A percentile compares a stretch with the other conserved stretches of the same genome.
These are phyloP conservation scores for Plagodis pulveraria DNA, from an alignment of 2,888 invertebrate genomes.

Conservation along the genomic window DNA sequence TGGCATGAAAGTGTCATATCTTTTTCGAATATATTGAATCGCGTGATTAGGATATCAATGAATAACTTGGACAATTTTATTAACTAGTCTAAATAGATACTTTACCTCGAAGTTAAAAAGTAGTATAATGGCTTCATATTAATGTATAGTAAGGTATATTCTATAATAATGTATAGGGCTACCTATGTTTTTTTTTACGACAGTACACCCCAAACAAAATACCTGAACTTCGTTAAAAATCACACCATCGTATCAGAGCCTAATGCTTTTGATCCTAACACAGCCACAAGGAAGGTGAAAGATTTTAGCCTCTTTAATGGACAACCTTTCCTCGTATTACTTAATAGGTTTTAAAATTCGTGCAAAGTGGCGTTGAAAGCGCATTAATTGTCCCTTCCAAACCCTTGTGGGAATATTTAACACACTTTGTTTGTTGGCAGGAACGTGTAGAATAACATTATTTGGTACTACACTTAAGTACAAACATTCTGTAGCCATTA, in stretches of 20 bases:
- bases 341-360: slow-evolving; percentile 63
- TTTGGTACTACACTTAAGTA: background rate
- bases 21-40: too few species aligned
- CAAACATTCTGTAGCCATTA: background rate
- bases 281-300: slow-evolving; percentile 53
- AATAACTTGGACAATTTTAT: too few species aligned
- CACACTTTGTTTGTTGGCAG: slow-evolving; percentile 27
- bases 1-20: too few species aligned
- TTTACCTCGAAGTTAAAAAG: too few species aligned
- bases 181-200: too few species aligned
- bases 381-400: slow-evolving; percentile 39
- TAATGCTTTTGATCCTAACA: slow-evolving; percentile 35
- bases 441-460: slow-evolving; percentile 17
- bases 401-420: slow-evolving; percentile 27
- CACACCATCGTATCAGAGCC: slow-evolving; percentile 13
- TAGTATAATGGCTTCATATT: too few species aligned
- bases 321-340: slow-evolving; percentile 67
- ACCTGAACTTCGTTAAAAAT: background rate
- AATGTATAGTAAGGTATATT: too few species aligned
- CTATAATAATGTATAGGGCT: too few species aligned
- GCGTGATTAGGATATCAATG: too few species aligned
- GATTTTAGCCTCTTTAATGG: slow-evolving; percentile 68
- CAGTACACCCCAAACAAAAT: too few species aligned
- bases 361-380: slow-evolving; percentile 44
- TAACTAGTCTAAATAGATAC: too few species aligned